phyloP scores from a whole-genome alignment of 2,888 invertebrate genomes.

The Eretmocerus hayati region DNA sequence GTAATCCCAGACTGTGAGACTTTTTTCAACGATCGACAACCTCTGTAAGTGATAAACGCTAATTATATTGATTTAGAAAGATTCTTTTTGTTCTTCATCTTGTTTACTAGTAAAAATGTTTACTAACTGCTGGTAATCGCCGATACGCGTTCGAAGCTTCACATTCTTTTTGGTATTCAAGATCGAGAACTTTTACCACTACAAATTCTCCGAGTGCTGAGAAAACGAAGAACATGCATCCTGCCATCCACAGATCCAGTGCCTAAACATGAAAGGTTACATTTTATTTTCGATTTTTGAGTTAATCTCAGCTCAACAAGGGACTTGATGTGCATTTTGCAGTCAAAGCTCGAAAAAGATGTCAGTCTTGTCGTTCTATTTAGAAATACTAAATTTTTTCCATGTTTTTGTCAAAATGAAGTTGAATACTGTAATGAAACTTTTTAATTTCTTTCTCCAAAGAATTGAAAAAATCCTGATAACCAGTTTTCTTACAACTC shows the following conservation, averaged over 20 bases:
- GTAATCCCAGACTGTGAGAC: conserved; percentile 47
- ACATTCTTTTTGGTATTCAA: conserved; percentile 57
- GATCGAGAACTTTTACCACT: conserved; percentile 73
- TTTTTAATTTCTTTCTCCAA: too few relatives aligned
- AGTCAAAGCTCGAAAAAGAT: too few relatives aligned
- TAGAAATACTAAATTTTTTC: too few relatives aligned
- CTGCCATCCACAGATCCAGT: conserved; percentile 81
- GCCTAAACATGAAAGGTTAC: conserved; percentile 51
- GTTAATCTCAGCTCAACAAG: too few relatives aligned
- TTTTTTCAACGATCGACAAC: conserved; percentile 59
- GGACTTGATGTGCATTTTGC: too few relatives aligned
- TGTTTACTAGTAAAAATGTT: too few relatives aligned
- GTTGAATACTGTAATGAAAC: too few relatives aligned
- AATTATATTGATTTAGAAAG: neutral
- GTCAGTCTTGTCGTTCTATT: too few relatives aligned
- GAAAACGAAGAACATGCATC: conserved; percentile 81
- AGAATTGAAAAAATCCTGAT: too few relatives aligned
- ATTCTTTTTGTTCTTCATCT: neutral
- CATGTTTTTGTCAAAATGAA: too few relatives aligned
- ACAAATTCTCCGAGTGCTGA: conserved; percentile 78
- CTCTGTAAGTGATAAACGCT: conserved; percentile 46
- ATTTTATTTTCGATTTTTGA: neutral
- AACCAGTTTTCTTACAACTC: too few relatives aligned
- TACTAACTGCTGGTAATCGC: conserved; percentile 30
- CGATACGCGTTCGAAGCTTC: conserved; percentile 32